Conservation (phyloP, 2,113 vertebrate species). For the Australoheros scitulus region DNA sequence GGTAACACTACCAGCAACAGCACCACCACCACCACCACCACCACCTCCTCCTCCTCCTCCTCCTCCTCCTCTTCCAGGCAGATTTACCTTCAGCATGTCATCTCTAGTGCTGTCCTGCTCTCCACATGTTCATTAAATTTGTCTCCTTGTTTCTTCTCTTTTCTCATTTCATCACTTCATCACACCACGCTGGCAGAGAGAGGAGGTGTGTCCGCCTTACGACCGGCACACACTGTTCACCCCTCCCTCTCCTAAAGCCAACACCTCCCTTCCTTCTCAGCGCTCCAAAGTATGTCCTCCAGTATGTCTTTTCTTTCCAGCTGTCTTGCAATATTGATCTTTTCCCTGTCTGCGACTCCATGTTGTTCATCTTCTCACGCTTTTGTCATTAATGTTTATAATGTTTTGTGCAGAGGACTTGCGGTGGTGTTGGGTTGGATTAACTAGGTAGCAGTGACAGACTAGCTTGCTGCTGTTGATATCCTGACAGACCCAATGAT, state of each 20-base stretch:
- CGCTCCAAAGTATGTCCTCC: slow-evolving; percentile 77
- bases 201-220: slow-evolving; percentile 76
- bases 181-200: slow-evolving; percentile 66
- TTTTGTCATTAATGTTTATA: background rate
- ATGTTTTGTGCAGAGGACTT: background rate
- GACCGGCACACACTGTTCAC: slow-evolving; percentile 83
- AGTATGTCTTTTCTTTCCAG: slow-evolving; percentile 29
- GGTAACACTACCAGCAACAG: slow-evolving; percentile 43
- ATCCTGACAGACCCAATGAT: background rate
- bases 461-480: background rate
- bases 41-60: background rate
- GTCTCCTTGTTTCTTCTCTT: slow-evolving; percentile 33
- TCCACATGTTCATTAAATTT: slow-evolving; percentile 13
- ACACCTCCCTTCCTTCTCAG: slow-evolving; percentile 65
- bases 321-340: slow-evolving; percentile 1
- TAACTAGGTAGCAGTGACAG: background rate
- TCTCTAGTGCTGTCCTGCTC: background rate
- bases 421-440: background rate
- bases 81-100: background rate
- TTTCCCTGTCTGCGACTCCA: background rate
- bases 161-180: slow-evolving; percentile 43
- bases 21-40: background rate
- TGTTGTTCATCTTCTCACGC: background rate
- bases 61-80: background rate
- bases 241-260: slow-evolving; percentile 81